phyloP scores from a whole-genome alignment of 2,888 invertebrate species.

The Ommatoiulus sabulosus region DNA sequence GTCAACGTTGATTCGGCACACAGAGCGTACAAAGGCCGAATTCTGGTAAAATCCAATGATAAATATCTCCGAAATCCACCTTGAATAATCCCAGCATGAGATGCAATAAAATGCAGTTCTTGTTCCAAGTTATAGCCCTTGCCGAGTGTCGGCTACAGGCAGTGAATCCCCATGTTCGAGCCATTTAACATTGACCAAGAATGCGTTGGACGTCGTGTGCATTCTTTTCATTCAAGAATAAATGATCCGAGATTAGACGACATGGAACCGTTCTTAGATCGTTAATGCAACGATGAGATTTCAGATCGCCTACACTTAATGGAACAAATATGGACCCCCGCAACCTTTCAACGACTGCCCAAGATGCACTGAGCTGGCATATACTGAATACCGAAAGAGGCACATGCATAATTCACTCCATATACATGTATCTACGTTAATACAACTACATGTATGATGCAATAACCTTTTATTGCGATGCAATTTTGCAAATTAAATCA shows the following conservation, averaged over 20 bases:
- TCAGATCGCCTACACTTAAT: slow-evolving; percentile 32
- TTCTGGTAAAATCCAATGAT: slow-evolving; percentile 23
- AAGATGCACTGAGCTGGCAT: background rate
- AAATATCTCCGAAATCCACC: slow-evolving; percentile 25
- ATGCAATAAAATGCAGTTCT: slow-evolving; percentile 33
- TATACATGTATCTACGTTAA: background rate
- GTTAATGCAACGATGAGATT: slow-evolving; percentile 29
- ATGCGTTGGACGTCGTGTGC: background rate
- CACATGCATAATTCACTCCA: background rate
- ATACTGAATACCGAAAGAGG: background rate
- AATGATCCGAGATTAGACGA: slow-evolving; percentile 22
- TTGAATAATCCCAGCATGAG: slow-evolving; percentile 42
- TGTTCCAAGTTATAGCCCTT: background rate
- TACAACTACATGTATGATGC: background rate
- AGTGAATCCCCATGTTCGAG: background rate
- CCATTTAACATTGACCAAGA: background rate
- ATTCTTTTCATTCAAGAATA: background rate
- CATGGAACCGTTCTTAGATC: slow-evolving; percentile 12
- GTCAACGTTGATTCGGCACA: background rate
- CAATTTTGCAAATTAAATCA: slow-evolving; percentile 35
- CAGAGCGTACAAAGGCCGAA: background rate
- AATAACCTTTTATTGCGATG: background rate
- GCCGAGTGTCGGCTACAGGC: background rate
- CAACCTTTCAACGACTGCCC: background rate
- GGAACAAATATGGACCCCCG: slow-evolving; percentile 27